These are phyloP conservation scores for Silvanus unidentatus DNA, from an alignment of 2,888 invertebrate genomes.

Conservation along the genomic window DNA sequence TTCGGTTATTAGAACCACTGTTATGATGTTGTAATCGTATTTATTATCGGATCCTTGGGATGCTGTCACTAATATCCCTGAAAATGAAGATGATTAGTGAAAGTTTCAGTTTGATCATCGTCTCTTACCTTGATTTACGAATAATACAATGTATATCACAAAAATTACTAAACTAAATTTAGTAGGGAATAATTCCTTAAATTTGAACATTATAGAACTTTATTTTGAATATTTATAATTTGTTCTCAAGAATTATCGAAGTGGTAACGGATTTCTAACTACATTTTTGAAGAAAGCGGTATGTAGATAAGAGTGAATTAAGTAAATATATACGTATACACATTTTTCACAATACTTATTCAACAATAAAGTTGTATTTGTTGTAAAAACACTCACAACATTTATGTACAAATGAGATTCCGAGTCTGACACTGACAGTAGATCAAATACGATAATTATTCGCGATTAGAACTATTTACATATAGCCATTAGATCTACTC, in stretches of 20 bases:
- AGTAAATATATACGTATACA: too few species aligned
- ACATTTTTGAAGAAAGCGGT: too few species aligned
- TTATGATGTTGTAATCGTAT: slow-evolving; percentile 82
- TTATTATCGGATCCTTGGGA: slow-evolving; percentile 75
- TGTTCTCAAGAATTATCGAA: too few species aligned
- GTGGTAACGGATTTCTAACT: too few species aligned
- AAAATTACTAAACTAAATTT: slow-evolving; percentile 76
- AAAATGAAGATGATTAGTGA: slow-evolving; percentile 28
- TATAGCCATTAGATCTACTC: neutral
- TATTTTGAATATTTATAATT: neutral
- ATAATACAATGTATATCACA: slow-evolving; percentile 77
- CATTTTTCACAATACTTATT: too few species aligned
- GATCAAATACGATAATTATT: too few species aligned
- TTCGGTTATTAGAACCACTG: slow-evolving; percentile 85
- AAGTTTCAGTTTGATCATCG: slow-evolving; percentile 5
- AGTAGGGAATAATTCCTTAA: slow-evolving; percentile 72
- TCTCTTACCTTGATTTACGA: slow-evolving; percentile 82
- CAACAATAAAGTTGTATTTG: too few species aligned
- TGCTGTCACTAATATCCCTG: slow-evolving; percentile 87
- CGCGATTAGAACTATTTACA: too few species aligned
- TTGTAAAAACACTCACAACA: too few species aligned
- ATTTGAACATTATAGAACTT: slow-evolving; percentile 3
- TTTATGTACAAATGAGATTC: too few species aligned
- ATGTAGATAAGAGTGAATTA: too few species aligned
- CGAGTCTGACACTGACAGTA: too few species aligned